Conservation (phyloP, 1,140 invertebrate genomes). For the Diabrotica undecimpunctata region DNA sequence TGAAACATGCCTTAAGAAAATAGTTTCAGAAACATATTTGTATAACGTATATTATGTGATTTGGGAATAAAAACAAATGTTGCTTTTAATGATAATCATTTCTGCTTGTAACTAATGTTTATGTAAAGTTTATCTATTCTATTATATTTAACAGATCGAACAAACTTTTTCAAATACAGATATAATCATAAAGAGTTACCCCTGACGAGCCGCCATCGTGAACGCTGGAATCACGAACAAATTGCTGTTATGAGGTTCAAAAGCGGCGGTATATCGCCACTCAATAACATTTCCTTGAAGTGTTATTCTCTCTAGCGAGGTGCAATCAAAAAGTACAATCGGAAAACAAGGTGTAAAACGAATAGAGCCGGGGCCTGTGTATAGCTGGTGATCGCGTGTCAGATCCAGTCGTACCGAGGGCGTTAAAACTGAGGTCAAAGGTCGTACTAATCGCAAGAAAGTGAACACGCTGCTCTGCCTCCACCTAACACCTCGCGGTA, state of each 20-base stretch:
- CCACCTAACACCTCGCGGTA: constrained; percentile 23
- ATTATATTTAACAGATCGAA: too few relatives aligned
- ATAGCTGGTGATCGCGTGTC: constrained; percentile 32
- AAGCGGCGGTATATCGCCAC: constrained; percentile 19
- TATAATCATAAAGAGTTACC: neutral
- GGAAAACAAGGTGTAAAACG: constrained; percentile 28
- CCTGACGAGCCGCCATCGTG: neutral
- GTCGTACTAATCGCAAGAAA: constrained; percentile 38
- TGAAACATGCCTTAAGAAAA: too few relatives aligned
- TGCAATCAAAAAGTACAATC: constrained; percentile 27
- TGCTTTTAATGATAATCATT: neutral
- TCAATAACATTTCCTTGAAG: constrained; percentile 22
- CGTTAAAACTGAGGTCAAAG: constrained; percentile 33
- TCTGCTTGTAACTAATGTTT: neutral
- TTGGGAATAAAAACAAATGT: neutral
- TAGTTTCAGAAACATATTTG: neutral
- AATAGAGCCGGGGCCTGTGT: constrained; percentile 26
- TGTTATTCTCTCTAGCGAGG: constrained; percentile 10
- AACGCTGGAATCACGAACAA: constrained; percentile 17
- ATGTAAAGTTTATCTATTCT: neutral
- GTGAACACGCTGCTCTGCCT: constrained; percentile 30
- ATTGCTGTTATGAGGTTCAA: constrained; percentile 18
- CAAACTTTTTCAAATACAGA: too few relatives aligned
- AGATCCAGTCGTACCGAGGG: constrained; percentile 29
- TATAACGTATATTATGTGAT: neutral